A percentile compares a stretch with the other conserved stretches of the same genome.
These are phyloP conservation scores for Squalus acanthias DNA, from an alignment of 2,797 vertebrate species.

Conservation along the genomic window DNA sequence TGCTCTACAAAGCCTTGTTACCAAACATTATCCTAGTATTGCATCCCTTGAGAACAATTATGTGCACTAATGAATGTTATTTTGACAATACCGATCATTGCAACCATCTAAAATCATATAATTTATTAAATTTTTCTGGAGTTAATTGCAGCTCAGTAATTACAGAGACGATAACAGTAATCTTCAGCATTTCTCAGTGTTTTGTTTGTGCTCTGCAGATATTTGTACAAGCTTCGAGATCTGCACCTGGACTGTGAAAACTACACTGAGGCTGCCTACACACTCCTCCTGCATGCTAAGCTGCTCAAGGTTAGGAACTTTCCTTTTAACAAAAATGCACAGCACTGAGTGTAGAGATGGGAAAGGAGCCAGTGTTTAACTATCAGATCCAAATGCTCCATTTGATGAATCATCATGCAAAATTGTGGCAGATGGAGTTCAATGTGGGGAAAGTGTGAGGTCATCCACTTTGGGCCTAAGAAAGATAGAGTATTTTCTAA, in stretches of 20 bases:
- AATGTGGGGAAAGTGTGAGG: not conserved
- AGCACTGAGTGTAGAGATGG: not conserved
- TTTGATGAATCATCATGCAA: not conserved
- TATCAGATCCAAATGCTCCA: not conserved
- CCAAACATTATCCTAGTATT: not conserved
- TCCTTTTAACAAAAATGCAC: not conserved
- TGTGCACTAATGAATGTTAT: conserved; percentile 29
- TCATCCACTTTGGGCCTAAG: not conserved
- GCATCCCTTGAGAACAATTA: not conserved
- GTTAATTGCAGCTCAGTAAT: conserved; percentile 22
- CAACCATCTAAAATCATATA: conserved; percentile 3
- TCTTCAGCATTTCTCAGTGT: conserved; percentile 1
- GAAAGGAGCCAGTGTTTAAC: not conserved
- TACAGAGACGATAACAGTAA: not conserved
- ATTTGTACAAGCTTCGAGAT: conserved; percentile 91
- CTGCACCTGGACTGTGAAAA: conserved; percentile 94
- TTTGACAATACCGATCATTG: not conserved
- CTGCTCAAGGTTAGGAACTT: conserved; percentile 78
- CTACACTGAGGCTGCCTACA: conserved; percentile 92
- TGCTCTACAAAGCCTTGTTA: not conserved
- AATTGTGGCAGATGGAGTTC: not conserved
- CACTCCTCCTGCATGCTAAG: conserved; percentile 86
- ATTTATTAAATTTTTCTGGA: not conserved
- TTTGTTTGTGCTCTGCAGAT: conserved; percentile 58
- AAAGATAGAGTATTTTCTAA: not conserved